A percentile compares a stretch with the other conserved stretches of the same genome.
Evolutionary conservation across 2,797 vertebrate species (phyloP).

Genomic region (Myotis myotis): DNA sequence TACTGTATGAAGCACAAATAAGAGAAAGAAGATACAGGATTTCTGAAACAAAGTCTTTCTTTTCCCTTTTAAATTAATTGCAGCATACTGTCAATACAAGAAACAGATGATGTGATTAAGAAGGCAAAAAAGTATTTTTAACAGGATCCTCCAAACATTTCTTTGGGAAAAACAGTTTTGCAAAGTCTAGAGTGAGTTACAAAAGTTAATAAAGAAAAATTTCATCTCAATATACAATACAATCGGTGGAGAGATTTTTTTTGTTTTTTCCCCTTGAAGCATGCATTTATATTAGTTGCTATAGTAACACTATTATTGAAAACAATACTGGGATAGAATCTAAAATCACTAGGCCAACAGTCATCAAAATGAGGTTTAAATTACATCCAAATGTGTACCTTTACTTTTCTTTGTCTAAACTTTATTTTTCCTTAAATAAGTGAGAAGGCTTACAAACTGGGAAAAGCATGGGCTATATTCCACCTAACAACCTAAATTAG

Average conservation of each 20-base stretch:
- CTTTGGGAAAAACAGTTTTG: constrained; percentile 7
- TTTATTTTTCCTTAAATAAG: constrained; percentile 86
- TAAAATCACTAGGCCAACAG: constrained; percentile 83
- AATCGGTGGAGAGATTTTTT: constrained; percentile 70
- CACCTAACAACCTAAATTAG: constrained; percentile 44
- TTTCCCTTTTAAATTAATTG: constrained; percentile 50
- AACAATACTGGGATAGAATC: constrained; percentile 88
- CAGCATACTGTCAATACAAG: neutral
- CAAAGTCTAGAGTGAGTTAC: constrained; percentile 32
- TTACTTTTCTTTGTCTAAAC: constrained; percentile 89
- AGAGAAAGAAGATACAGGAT: neutral
- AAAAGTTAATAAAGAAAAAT: neutral
- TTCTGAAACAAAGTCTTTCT: constrained; percentile 44
- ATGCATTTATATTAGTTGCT: constrained; percentile 83
- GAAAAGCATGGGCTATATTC: constrained; percentile 45
- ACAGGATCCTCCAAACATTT: neutral
- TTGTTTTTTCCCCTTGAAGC: constrained; percentile 62
- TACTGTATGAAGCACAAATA: neutral
- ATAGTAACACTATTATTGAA: constrained; percentile 90
- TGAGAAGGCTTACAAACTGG: constrained; percentile 52
- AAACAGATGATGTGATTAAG: neutral
- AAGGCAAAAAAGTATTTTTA: neutral
- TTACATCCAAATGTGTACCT: constrained; percentile 86
- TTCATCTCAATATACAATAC: constrained; percentile 52
- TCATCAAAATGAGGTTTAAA: constrained; percentile 89